A percentile compares a stretch with the other conserved stretches of the same genome.
Conservation (phyloP, 2,113 vertebrate genomes). For the Hypocryptadius cinnamomeus region DNA sequence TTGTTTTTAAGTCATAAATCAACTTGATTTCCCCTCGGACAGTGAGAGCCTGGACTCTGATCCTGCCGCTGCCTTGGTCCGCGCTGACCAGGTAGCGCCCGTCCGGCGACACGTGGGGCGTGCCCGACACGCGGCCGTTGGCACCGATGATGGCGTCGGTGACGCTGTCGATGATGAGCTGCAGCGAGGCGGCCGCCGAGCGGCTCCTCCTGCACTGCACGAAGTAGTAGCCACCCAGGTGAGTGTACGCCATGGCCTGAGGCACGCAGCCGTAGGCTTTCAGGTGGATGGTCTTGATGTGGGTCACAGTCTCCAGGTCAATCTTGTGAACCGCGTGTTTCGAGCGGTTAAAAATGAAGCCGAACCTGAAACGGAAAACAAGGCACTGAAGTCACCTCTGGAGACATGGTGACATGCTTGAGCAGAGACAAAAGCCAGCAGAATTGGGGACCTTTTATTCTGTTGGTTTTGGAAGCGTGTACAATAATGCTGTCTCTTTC, state of each 20-base stretch:
- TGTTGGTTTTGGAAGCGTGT: rapidly evolving
- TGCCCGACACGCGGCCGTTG: constrained; percentile 72
- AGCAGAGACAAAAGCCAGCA: not conserved
- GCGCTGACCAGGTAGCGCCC: constrained; percentile 84
- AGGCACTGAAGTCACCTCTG: not conserved
- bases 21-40: constrained; percentile 77
- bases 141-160: constrained; percentile 82
- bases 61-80: constrained; percentile 46
- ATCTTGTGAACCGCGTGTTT: constrained; percentile 83
- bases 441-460: not conserved
- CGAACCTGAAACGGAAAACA: constrained; percentile 76
- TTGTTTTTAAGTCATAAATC: constrained; percentile 66
- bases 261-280: constrained; percentile 78
- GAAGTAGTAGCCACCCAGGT: constrained; percentile 88
- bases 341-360: constrained; percentile 86
- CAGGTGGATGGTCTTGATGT: constrained; percentile 84
- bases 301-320: constrained; percentile 88
- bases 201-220: constrained; percentile 74
- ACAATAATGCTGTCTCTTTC: not conserved
- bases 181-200: not conserved
- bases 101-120: constrained; percentile 78
- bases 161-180: constrained; percentile 88
- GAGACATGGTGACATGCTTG: not conserved
- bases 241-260: constrained; percentile 85
- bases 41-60: constrained; percentile 82